Evolutionary conservation across 1,140 invertebrate genomes (phyloP), one percentile per base, ranked within the genome.

Genomic region (Zophobas atratus): DNA sequence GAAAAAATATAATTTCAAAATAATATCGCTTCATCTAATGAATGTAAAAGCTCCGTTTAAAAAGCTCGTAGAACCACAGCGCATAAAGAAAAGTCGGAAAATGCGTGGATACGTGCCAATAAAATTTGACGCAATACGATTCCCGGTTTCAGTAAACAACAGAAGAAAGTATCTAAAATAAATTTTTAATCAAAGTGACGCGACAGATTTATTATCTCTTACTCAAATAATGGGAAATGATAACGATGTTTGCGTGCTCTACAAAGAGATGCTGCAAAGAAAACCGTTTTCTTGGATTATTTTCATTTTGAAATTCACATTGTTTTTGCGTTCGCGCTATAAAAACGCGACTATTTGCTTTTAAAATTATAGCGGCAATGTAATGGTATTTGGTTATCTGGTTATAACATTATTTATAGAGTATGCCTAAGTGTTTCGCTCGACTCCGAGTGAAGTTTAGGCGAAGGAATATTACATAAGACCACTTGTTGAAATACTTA

Each of bases 401-500:
- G 49, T 51, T 51, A 51, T 51, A 20, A 51, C 49, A 51, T 51
- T 51, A 51, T 51, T 51, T 51, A 51, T 51, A 51, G 49, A 51
- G 49, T 51, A 51, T 51, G 49, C 49, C 49, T 51, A 51, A 51
- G 49, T 51, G 49, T 51, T 51, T 51, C n/a, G 20, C 49, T 51
- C 6, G 6, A 51, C 20, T 51, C 6, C n/a, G 20, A 51, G 49
- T 51, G 49, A 51, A 51, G 49, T 51, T 51, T 51, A 51, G n/a
- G 49, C 49, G 49, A 51, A 20, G 39, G 43, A 67, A 67, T 43
- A 67, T 67, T 43, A 67, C 60, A 67, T 33, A 67, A 67, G 41
- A 67, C 39, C 60, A 67, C 60, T 67, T 67, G 60, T 67, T 67
- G 60, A 67, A 67, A 67, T 67, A 67, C 60, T 67, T 67, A 67